Conservation (phyloP, 2,797 vertebrate species). For the Rhinella marina region DNA sequence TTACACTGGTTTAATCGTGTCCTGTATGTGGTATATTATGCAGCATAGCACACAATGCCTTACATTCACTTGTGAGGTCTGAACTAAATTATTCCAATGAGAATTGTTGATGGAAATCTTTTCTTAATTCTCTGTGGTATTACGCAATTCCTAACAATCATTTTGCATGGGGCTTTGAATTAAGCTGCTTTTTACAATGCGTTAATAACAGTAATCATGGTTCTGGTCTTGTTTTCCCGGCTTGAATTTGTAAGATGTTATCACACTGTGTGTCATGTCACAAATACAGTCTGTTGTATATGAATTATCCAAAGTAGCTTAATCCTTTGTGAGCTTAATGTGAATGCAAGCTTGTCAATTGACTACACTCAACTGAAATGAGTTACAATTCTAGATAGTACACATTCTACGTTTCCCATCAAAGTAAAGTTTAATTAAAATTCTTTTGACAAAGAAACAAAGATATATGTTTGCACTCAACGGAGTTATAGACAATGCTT, state of each 20-base stretch:
- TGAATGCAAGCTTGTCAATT: slow-evolving; percentile 49
- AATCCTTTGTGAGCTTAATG: slow-evolving; percentile 44
- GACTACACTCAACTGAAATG: slow-evolving; percentile 44
- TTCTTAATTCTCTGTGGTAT: slow-evolving; percentile 35
- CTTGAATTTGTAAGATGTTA: slow-evolving; percentile 48
- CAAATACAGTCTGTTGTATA: slow-evolving; percentile 37
- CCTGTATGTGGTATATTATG: background rate
- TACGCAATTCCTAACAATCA: slow-evolving; percentile 39
- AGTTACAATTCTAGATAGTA: slow-evolving; percentile 50
- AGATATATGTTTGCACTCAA: slow-evolving; percentile 50
- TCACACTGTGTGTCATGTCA: slow-evolving; percentile 47
- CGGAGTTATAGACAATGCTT: slow-evolving; percentile 40
- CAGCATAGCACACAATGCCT: background rate
- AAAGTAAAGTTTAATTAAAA: slow-evolving; percentile 60
- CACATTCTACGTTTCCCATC: slow-evolving; percentile 32
- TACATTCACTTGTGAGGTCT: background rate
- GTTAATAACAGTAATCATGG: slow-evolving; percentile 49
- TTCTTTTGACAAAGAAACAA: slow-evolving; percentile 52
- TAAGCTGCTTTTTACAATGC: slow-evolving; percentile 46
- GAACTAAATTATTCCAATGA: slow-evolving; percentile 26
- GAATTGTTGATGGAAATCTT: slow-evolving; percentile 31
- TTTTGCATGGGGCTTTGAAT: slow-evolving; percentile 36
- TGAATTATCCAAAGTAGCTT: slow-evolving; percentile 48
- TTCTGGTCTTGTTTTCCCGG: slow-evolving; percentile 38
- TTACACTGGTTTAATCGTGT: background rate